These are phyloP conservation scores for Limnephilus marmoratus DNA, from an alignment of 2,888 invertebrate species.

Conservation along the genomic window DNA sequence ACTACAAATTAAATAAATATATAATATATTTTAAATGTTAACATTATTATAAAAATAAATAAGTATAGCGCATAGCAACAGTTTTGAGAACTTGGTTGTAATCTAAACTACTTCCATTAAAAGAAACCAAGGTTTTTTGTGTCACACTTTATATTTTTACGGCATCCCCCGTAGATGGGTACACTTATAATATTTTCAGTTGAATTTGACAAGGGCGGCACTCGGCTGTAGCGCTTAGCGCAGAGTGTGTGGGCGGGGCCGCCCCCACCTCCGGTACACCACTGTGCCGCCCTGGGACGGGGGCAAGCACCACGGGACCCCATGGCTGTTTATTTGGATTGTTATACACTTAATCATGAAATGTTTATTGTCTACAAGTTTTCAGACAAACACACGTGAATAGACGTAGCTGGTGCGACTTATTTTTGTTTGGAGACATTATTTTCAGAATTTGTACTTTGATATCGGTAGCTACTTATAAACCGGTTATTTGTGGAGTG, in stretches of 20 bases:
- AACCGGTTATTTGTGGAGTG: not conserved
- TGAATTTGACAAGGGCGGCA: not conserved
- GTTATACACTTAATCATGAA: not conserved
- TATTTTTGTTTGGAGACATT: not conserved
- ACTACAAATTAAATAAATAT: too few species aligned
- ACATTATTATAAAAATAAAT: too few species aligned
- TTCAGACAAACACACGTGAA: not conserved
- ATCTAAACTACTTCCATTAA: too few species aligned
- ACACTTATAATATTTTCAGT: not conserved
- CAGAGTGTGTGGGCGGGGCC: slow-evolving; percentile 15
- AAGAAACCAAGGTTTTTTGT: too few species aligned
- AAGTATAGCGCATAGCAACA: too few species aligned
- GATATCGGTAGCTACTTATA: not conserved
- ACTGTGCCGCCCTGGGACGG: not conserved
- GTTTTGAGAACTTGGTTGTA: too few species aligned
- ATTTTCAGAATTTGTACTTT: not conserved
- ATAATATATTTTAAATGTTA: too few species aligned
- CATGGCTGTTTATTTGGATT: not conserved
- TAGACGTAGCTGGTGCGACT: not conserved
- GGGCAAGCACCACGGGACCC: not conserved
- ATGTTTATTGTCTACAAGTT: not conserved
- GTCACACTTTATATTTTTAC: not conserved
- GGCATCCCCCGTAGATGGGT: not conserved
- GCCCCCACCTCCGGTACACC: not conserved
- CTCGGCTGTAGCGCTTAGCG: not conserved